A percentile compares a stretch with the other conserved stretches of the same genome.
These are phyloP conservation scores for Hydropsyche tenuis DNA, from an alignment of 1,140 invertebrate genomes.

Conservation along the genomic window DNA sequence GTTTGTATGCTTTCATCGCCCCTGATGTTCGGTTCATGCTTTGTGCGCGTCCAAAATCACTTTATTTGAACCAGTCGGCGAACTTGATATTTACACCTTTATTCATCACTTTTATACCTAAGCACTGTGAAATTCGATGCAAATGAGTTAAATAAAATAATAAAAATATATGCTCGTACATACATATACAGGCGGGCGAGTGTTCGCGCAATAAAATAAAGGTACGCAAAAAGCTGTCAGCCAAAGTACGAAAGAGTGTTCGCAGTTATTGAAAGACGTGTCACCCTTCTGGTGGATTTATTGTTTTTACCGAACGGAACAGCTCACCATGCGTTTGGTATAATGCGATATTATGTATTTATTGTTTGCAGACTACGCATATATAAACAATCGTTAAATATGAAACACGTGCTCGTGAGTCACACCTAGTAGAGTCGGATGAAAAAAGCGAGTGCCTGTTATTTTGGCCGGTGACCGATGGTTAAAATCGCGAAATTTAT, in stretches of 20 bases:
- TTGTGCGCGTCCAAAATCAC: slow-evolving; percentile 10
- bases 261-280: slow-evolving; percentile 17
- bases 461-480: neutral
- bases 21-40: slow-evolving; percentile 11
- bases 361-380: neutral
- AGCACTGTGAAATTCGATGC: slow-evolving; percentile 46
- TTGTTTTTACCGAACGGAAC: neutral
- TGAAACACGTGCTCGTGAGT: no score
- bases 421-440: neutral
- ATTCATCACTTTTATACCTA: slow-evolving; percentile 43
- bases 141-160: slow-evolving; percentile 35
- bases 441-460: neutral
- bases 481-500: neutral
- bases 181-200: neutral
- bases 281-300: slow-evolving; percentile 18
- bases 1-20: neutral
- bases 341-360: neutral
- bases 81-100: slow-evolving; percentile 46
- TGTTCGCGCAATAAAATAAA: neutral
- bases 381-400: no score
- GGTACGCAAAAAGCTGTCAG: neutral
- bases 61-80: slow-evolving; percentile 43
- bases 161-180: neutral
- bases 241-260: no score
- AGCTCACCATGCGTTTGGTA: neutral